phyloP scores from a whole-genome alignment of 2,113 vertebrate species.

The Leiothrix lutea region DNA sequence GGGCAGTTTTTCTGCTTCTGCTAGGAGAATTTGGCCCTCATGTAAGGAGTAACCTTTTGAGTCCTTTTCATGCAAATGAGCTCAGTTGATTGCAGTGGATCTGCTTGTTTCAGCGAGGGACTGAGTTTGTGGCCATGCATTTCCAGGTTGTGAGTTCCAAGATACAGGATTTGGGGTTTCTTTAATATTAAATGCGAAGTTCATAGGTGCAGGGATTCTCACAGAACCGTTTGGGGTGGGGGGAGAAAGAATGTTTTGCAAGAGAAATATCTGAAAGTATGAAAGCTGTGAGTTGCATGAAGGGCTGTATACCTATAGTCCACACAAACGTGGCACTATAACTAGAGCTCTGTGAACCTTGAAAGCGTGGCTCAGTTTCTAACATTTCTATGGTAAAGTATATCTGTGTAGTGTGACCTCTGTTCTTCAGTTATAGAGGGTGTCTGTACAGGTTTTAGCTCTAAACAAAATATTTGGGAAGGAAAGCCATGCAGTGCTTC shows the following conservation, averaged over 20 bases:
- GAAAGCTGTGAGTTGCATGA: not conserved
- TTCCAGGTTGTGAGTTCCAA: not conserved
- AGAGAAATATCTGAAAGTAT: not conserved
- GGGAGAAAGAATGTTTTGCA: not conserved
- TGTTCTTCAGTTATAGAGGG: not conserved
- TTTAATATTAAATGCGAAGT: not conserved
- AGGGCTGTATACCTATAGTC: not conserved
- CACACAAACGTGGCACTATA: not conserved
- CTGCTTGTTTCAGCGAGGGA: not conserved
- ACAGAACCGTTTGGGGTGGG: accelerated
- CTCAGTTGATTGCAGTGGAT: not conserved
- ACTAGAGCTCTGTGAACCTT: not conserved
- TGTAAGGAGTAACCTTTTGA: not conserved
- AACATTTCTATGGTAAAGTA: not conserved
- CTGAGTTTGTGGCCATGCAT: not conserved
- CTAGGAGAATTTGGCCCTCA: not conserved
- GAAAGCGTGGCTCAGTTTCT: not conserved
- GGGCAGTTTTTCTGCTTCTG: not conserved
- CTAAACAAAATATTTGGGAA: not conserved
- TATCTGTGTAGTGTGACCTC: not conserved
- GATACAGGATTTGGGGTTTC: not conserved
- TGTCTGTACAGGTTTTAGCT: not conserved
- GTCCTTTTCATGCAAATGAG: not conserved
- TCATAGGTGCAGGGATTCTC: not conserved
- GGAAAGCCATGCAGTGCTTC: not conserved